A percentile compares a stretch with the other conserved stretches of the same genome.
Conservation (phyloP, 2,888 invertebrate genomes). For the Watsonalla cultraria region DNA sequence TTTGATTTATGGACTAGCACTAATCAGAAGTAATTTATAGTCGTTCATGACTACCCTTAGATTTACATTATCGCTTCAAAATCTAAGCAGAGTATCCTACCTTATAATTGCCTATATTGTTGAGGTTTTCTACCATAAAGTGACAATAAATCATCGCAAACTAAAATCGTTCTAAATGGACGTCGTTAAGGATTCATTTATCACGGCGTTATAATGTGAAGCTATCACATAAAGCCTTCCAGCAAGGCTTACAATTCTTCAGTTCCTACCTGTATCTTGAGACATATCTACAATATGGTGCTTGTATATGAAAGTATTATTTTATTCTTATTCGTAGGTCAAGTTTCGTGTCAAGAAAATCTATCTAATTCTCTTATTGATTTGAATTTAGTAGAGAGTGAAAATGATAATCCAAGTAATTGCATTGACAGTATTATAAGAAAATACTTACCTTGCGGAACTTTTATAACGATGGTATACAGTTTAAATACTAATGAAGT, state of each 20-base stretch:
- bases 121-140: neutral
- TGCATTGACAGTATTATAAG: constrained; percentile 29
- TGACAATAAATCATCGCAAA: neutral
- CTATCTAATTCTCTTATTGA: neutral
- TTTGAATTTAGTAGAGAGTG: neutral
- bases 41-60: neutral
- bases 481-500: constrained; percentile 20
- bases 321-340: neutral
- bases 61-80: neutral
- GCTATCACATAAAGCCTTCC: neutral
- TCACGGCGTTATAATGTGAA: constrained; percentile 14
- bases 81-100: neutral
- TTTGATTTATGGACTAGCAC: no score
- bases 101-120: neutral
- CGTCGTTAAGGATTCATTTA: constrained; percentile 15
- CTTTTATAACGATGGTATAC: constrained; percentile 27
- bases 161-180: constrained; percentile 10
- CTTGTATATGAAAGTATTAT: neutral
- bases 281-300: neutral
- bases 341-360: neutral
- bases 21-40: no score
- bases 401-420: constrained; percentile 3
- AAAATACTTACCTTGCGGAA: constrained; percentile 28
- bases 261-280: neutral
- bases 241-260: neutral